Evolutionary conservation across 2,888 invertebrate species (phyloP).

Genomic region (Drosophila atripex): DNA sequence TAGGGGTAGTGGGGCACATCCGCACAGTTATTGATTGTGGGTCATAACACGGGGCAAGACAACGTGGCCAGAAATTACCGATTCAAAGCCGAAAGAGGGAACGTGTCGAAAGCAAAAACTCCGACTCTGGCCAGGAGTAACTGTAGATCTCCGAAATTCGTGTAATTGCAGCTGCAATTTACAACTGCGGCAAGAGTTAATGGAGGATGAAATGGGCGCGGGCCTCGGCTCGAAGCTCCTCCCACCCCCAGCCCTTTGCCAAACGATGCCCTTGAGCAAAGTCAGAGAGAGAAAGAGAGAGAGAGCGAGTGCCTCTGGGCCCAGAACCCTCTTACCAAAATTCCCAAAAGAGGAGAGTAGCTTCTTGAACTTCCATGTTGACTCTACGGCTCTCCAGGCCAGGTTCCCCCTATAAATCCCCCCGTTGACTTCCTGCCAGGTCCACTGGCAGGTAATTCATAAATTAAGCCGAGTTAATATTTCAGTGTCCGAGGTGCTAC

Average conservation of each 20-base stretch:
- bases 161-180: slow-evolving; percentile 70
- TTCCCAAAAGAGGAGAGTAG: neutral
- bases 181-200: slow-evolving; percentile 38
- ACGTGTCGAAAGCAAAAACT: slow-evolving; percentile 38
- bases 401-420: slow-evolving; percentile 42
- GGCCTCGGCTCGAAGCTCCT: slow-evolving; percentile 30
- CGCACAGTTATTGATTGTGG: slow-evolving; percentile 73
- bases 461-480: slow-evolving; percentile 80
- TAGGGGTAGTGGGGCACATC: slow-evolving; percentile 28
- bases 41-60: slow-evolving; percentile 58
- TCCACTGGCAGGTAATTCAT: slow-evolving; percentile 65
- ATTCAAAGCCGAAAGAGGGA: slow-evolving; percentile 59
- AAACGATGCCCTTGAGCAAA: slow-evolving; percentile 44
- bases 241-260: slow-evolving; percentile 19
- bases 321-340: neutral
- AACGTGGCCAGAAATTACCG: slow-evolving; percentile 60
- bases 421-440: slow-evolving; percentile 49
- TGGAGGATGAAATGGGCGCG: slow-evolving; percentile 26
- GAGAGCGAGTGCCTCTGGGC: neutral
- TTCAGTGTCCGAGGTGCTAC: slow-evolving; percentile 70
- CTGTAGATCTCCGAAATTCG: slow-evolving; percentile 56
- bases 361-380: neutral
- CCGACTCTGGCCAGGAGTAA: slow-evolving; percentile 40
- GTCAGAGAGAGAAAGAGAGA: slow-evolving; percentile 22
- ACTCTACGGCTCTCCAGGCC: neutral